A percentile compares a stretch with the other conserved stretches of the same genome.
phyloP scores from a whole-genome alignment of 53 echinoderm and acorn worm genomes.

The Paracentrotus lividus region DNA sequence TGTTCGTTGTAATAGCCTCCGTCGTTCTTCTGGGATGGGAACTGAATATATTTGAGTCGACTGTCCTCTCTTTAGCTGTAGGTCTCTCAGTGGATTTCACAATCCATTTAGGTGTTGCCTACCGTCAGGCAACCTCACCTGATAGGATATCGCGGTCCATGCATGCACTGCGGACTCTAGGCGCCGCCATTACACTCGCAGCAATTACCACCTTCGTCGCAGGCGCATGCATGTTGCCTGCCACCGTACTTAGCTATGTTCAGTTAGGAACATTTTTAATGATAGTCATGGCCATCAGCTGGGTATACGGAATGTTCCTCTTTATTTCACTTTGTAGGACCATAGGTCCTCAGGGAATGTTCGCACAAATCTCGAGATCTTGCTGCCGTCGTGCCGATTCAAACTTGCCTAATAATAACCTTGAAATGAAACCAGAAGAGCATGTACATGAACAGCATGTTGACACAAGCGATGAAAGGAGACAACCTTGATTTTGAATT shows the following conservation, averaged over 20 bases:
- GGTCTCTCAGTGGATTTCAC: slow-evolving; percentile 89
- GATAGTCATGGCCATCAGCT: slow-evolving; percentile 89
- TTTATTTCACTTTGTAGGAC: slow-evolving; percentile 84
- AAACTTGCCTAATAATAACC: not conserved
- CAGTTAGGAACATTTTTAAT: slow-evolving; percentile 89
- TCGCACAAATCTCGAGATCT: slow-evolving; percentile 73
- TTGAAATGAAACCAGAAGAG: slow-evolving; percentile 1
- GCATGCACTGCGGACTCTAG: slow-evolving; percentile 70
- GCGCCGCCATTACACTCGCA: slow-evolving; percentile 79
- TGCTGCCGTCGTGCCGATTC: not conserved
- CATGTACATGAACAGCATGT: slow-evolving; percentile 47
- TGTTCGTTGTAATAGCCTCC: slow-evolving; percentile 72
- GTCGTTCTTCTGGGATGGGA: slow-evolving; percentile 85
- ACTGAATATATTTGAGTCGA: slow-evolving; percentile 80
- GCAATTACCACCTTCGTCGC: slow-evolving; percentile 89
- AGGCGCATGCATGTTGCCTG: slow-evolving; percentile 92
- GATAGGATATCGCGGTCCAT: slow-evolving; percentile 62
- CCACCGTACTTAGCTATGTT: slow-evolving; percentile 81
- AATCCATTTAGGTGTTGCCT: slow-evolving; percentile 86
- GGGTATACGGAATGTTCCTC: slow-evolving; percentile 85
- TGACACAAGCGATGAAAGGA: slow-evolving; percentile 40
- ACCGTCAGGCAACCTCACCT: slow-evolving; percentile 69
- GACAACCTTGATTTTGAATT: not conserved
- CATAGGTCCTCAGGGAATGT: slow-evolving; percentile 84
- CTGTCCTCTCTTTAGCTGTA: slow-evolving; percentile 72